Percentiles rank a stretch among this genome's conserved stretches.
phyloP scores from a whole-genome alignment of 2,797 vertebrate genomes.

The Sparidentex hasta region DNA sequence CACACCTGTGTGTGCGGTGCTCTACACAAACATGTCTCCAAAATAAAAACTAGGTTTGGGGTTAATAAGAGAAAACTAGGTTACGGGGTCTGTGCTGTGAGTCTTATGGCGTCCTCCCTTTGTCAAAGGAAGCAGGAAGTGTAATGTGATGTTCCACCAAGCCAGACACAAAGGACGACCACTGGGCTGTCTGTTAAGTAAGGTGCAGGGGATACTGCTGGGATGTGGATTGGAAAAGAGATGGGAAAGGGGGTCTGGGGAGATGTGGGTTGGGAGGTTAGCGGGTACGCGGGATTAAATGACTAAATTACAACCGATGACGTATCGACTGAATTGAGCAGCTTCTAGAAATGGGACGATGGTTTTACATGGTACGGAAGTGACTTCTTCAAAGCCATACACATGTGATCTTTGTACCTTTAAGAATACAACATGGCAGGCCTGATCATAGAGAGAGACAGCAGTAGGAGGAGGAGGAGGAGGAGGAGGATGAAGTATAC shows the following conservation, averaged over 20 bases:
- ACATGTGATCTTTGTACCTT: background rate
- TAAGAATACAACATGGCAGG: background rate
- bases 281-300: slow-evolving; percentile 16
- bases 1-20: slow-evolving; percentile 13
- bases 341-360: slow-evolving; percentile 10
- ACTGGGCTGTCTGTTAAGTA: slow-evolving; percentile 48
- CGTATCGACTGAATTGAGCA: background rate
- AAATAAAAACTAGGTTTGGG: slow-evolving; percentile 49
- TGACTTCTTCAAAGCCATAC: background rate
- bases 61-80: slow-evolving; percentile 64
- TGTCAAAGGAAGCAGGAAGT: slow-evolving; percentile 50
- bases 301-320: slow-evolving; percentile 2
- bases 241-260: slow-evolving; percentile 32
- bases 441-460: background rate
- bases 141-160: slow-evolving; percentile 42
- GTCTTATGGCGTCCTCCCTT: slow-evolving; percentile 33
- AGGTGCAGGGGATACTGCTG: slow-evolving; percentile 59
- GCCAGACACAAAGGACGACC: slow-evolving; percentile 59
- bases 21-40: slow-evolving; percentile 15
- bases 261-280: slow-evolving; percentile 17
- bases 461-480: background rate
- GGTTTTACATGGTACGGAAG: background rate
- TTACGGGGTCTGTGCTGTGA: slow-evolving; percentile 57
- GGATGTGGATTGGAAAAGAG: slow-evolving; percentile 70
- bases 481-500: background rate